Percentiles rank a stretch among this genome's conserved stretches.
phyloP scores from a whole-genome alignment of 2,797 vertebrate genomes.

The Girardinus metallicus region DNA sequence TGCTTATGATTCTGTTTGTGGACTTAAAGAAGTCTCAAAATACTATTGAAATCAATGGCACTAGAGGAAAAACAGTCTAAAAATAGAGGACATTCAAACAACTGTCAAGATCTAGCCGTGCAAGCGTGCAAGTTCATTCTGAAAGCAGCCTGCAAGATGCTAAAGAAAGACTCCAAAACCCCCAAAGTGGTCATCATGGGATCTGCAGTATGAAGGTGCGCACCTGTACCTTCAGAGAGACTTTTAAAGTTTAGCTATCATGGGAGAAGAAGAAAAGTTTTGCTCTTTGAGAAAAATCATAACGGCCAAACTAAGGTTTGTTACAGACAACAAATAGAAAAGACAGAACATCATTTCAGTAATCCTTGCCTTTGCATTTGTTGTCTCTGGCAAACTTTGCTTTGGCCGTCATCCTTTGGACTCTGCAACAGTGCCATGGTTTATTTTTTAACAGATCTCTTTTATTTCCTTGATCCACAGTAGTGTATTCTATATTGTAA shows the following conservation, averaged over 20 bases:
- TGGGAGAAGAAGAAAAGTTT: neutral
- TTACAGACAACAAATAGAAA: neutral
- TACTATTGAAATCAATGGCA: neutral
- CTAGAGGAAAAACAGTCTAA: neutral
- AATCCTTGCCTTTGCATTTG: neutral
- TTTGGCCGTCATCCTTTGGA: neutral
- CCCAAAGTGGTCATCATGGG: neutral
- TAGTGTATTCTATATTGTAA: neutral
- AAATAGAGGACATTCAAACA: neutral
- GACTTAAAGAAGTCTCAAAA: neutral
- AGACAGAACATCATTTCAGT: neutral
- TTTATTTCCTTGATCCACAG: neutral
- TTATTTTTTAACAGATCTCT: neutral
- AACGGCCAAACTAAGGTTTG: neutral
- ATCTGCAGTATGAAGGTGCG: neutral
- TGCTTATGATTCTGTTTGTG: neutral
- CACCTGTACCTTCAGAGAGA: neutral
- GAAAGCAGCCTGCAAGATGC: neutral
- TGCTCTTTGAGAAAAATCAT: neutral
- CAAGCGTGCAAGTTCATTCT: neutral
- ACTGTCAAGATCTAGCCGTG: neutral
- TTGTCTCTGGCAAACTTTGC: neutral
- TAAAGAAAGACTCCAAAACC: neutral
- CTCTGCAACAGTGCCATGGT: neutral
- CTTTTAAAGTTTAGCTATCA: neutral